These are phyloP conservation scores for Alethe diademata DNA, from an alignment of 2,113 vertebrate species.

Conservation along the genomic window DNA sequence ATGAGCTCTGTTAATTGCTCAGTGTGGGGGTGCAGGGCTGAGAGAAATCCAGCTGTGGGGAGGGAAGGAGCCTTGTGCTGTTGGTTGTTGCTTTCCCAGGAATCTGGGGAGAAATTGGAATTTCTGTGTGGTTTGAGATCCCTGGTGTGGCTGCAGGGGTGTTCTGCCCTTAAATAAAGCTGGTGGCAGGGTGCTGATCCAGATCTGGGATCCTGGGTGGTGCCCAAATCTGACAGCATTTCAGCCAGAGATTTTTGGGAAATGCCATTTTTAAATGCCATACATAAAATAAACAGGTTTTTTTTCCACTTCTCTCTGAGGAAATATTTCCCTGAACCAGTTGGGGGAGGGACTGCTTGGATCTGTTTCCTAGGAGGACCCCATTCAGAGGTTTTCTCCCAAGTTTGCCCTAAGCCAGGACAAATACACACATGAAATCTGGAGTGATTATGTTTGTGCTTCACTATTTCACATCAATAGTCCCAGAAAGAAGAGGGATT, in stretches of 20 bases:
- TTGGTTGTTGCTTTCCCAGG: rapidly evolving
- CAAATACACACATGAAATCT: rapidly evolving
- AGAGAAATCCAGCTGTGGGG: background rate
- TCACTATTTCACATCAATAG: background rate
- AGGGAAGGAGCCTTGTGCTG: background rate
- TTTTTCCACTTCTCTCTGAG: no score
- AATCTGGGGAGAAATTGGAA: background rate
- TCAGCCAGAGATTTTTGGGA: rapidly evolving
- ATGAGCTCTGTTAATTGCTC: background rate
- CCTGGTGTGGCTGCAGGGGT: background rate
- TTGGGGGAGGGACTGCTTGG: no score
- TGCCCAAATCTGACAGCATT: background rate
- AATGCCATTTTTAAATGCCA: background rate
- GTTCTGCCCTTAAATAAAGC: background rate
- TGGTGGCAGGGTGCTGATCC: background rate
- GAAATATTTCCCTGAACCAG: no score
- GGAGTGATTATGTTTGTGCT: rapidly evolving
- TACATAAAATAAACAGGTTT: no score
- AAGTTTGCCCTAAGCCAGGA: no score
- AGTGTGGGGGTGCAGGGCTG: background rate
- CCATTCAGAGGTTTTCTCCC: no score
- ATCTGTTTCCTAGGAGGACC: no score
- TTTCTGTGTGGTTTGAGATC: background rate
- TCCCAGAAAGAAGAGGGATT: background rate
- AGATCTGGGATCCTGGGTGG: background rate